Conservation (phyloP, 2,888 invertebrate species). For the Habroteleia sp. region DNA sequence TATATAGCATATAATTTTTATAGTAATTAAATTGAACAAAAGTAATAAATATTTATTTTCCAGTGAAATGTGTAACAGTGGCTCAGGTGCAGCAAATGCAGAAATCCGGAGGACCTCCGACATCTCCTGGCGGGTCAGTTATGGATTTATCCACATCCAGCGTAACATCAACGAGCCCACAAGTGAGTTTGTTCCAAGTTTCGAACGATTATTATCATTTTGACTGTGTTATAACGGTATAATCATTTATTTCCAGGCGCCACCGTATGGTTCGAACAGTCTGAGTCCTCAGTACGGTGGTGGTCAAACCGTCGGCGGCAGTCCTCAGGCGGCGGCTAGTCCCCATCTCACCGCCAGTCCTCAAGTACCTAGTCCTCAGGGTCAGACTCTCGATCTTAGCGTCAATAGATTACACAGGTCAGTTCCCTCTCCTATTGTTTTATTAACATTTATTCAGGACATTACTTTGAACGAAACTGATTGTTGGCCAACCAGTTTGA, state of each 20-base stretch:
- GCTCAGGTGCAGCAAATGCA: slow-evolving; percentile 85
- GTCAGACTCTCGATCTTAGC: slow-evolving; percentile 94
- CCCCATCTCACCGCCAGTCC: slow-evolving; percentile 92
- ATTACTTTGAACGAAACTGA: no score
- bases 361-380: slow-evolving; percentile 95
- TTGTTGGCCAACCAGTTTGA: no score
- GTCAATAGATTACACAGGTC: slow-evolving; percentile 94
- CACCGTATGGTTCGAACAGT: slow-evolving; percentile 85
- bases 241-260: slow-evolving; percentile 82
- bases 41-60: slow-evolving; percentile 38
- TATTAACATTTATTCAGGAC: not conserved
- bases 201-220: no score
- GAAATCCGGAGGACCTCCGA: slow-evolving; percentile 85
- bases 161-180: slow-evolving; percentile 91
- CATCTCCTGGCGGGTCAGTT: slow-evolving; percentile 89
- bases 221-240: no score
- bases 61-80: slow-evolving; percentile 91
- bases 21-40: no score
- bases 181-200: slow-evolving; percentile 82
- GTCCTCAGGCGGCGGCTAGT: slow-evolving; percentile 92
- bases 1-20: no score
- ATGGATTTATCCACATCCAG: slow-evolving; percentile 94
- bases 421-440: slow-evolving; percentile 56
- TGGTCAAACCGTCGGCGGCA: slow-evolving; percentile 87
- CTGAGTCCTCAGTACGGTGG: slow-evolving; percentile 86